Base-by-base conservation (phyloP, 2,888 invertebrate species). In the Xestia sexstrigata region DNA sequence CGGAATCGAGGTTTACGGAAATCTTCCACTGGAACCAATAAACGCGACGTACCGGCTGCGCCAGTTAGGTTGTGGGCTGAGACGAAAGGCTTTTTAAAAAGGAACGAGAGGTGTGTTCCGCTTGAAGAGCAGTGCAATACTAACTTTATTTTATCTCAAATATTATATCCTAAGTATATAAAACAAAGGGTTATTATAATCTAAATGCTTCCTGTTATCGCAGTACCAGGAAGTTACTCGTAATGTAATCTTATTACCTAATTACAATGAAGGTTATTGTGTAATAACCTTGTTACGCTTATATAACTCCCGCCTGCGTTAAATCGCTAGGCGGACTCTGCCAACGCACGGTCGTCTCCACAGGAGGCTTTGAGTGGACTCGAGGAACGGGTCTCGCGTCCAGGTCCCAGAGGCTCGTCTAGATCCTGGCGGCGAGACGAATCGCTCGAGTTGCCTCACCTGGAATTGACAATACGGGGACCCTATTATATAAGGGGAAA, bases 41-140 rank as follows among this genome's bases (percentile, higher is more conserved):
- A 69, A 69, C 52, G 69, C 52, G 52, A 69, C 69, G 69, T 69
- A 69, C 52, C 69, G 52, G 4, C 68, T 69, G 49, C 68, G 68
- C 49, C 35, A 69, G 58, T 70, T 58, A 70, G 30, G 58, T 58
- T 70, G 55, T 70, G 55, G 52, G 55, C 17, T 23, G 69, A 69
- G 52, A 6, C 69, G 52, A 69, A 52, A 69, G 69, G 39, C 69
- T 55, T 69, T 69, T 69, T 55, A 55, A 69, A 58, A 60, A 5
- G 20, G 0, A 70, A 58, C 26, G 1, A 42, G 1, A 42, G 55
- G 17, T 39, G 13, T 70, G 70, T 55, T 55, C 42, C 20, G 39
- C 55, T 39, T 58, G 55, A 39, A 20, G 55, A 52, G 49, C 47
- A 52, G 49, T 20, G 4, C 0, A 13, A 70, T 55, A 70, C 70